These are phyloP conservation scores for Lucilia sericata DNA, from an alignment of 1,140 invertebrate species.

Conservation along the genomic window DNA sequence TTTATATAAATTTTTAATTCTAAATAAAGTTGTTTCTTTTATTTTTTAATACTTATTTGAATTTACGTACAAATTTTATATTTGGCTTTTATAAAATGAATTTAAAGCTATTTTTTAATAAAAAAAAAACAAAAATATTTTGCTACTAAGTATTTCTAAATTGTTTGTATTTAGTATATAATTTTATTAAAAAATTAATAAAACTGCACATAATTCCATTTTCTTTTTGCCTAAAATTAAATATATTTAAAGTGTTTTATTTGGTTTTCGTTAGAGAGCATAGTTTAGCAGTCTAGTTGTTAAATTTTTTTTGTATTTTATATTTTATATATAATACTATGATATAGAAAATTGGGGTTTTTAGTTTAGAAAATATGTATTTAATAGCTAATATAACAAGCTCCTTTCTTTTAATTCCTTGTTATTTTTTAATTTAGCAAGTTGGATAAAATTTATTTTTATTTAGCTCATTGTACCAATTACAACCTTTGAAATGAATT, in stretches of 20 bases:
- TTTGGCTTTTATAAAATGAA: not conserved
- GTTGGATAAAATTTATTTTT: not conserved
- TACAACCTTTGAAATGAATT: conserved; percentile 3
- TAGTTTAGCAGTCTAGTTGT: not conserved
- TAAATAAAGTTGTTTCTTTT: not conserved
- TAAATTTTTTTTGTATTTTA: not conserved
- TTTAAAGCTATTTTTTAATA: not conserved
- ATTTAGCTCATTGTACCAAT: not conserved
- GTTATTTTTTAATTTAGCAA: not conserved
- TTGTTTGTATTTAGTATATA: not conserved
- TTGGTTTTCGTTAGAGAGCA: conserved; percentile 1
- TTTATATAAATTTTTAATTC: not conserved
- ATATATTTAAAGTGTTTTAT: not conserved
- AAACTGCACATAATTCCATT: not conserved
- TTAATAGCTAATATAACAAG: not conserved
- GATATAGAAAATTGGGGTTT: not conserved
- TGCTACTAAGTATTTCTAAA: not conserved
- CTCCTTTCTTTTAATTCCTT: not conserved
- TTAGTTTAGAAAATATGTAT: not conserved
- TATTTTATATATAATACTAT: not conserved
- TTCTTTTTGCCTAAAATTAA: not conserved
- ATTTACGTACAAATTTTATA: conserved; percentile 14
- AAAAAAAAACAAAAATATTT: not conserved
- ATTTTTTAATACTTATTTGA: conserved; percentile 10
- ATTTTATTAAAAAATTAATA: not conserved